Evolutionary conservation across 2,888 invertebrate genomes (phyloP), one percentile per base, ranked within the genome.

Genomic region (Nephrocerus scutellatus): DNA sequence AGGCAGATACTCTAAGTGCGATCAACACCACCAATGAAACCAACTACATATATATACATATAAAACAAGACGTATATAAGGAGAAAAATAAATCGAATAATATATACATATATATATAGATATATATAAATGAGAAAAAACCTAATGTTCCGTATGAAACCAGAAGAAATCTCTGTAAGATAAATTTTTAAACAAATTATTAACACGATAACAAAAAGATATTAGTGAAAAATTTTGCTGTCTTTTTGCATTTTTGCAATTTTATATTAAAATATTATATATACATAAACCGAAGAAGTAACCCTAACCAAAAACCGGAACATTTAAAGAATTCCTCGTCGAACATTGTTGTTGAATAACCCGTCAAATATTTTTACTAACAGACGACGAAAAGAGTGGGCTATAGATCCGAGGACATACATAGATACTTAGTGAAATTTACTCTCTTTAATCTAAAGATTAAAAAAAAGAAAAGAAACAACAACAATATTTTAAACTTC

Each of bases 191-290:
- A 49, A 48, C 44, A 50, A 50, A 52, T 47, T 49, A 50, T 47
- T 51, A 52, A 48, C 48, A 50, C 52, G 51, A 55, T 44, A 44
- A 41, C 47, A 51, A 45, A 49, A 36, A 49, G 39, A 22, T 42
- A 41, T 39, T 34, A 49, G 41, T 40, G 38, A 43, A 42, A 53
- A 56, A 53, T 56, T 61, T 62, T 63, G 58, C 63, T 60, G 60
- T 59, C 62, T 66, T 64, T 66, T 65, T 65, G 67, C 67, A 67
- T 66, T 67, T 64, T 66, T 66, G 66, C 67, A 66, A 63, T 66
- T 66, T 67, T 66, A 65, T 67, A 65, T 51, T 57, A 55, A 52
- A 53, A 43, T 43, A 52, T 45, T 47, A 46, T 19, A 35, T 38
- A 46, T 43, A 33, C 39, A 25, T 46, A 42, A 46, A 52, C 47